Base-by-base conservation (phyloP, 2,797 vertebrate genomes). In the Acanthurus tractus region DNA sequence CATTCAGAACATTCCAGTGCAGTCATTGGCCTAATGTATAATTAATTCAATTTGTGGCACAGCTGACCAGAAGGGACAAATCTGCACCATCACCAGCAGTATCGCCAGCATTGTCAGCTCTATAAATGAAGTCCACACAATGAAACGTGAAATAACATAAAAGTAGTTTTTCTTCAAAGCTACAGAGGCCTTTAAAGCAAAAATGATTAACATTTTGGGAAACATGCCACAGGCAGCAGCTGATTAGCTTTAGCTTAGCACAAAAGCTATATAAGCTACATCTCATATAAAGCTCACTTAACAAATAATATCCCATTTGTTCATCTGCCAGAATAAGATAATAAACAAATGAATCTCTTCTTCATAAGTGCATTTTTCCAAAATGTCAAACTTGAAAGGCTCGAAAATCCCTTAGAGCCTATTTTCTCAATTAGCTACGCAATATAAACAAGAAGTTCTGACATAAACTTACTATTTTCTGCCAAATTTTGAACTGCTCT, bases 1-100 rank as follows among this genome's bases (percentile, higher is more conserved):
- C 23, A 61, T 59, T 38, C 22, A 68, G 63, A 59, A 70, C 70
- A 70, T 68, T 77, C 48, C 49, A 58, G 29, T 38, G 36, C 25
- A 45, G 59, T 63, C 48, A 22, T 9, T 36, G 52, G 36, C 22
- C 69, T 82, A 50, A 67, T 22, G n/a, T 40, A 38, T 48, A 9
- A 77, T 65, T 63, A 20, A 67, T 80, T 9, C 8, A 23, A 61
- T 70, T 59, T 72, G 20, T 56, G n/a, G 63, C 10, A 36, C 13
- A 61, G 29, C 7, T 4, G 22, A 13, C 36, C 49, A 20, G 55
- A 58, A 22, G 52, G 38, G 18, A 53, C 42, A 50, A 63, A 75
- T 42, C 6, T 82, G 49, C 58, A 4, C n/a, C 46, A 65, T 42
- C 38, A 40, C 15, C 3, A 6, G 6, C 12, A 4, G 10, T 4